phyloP scores from a whole-genome alignment of 2,113 vertebrate genomes.

The Colinus virginianus region DNA sequence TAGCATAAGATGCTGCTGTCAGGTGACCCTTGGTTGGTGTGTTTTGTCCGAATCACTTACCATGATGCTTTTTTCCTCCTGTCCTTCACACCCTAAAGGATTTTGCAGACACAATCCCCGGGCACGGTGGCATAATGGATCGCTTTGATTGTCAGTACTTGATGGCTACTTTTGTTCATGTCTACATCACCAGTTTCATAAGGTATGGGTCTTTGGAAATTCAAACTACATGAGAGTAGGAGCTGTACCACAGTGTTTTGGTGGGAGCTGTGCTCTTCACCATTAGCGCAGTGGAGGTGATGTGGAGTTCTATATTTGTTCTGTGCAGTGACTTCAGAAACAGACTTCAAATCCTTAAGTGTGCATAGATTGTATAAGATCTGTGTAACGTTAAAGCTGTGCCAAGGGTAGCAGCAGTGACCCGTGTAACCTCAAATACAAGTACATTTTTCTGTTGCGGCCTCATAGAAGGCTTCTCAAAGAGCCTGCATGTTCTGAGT shows the following conservation, averaged over 20 bases:
- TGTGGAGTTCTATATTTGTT: background rate
- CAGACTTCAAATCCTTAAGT: background rate
- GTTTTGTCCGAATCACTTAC: background rate
- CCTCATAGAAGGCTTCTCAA: background rate
- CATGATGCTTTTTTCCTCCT: background rate
- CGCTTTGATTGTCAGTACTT: constrained; percentile 98
- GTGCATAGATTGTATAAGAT: background rate
- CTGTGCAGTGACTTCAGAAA: background rate
- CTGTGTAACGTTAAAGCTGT: background rate
- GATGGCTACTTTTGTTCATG: constrained; percentile 98
- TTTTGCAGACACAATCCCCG: constrained; percentile 96
- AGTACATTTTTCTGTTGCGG: background rate
- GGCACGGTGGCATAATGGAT: constrained; percentile 98
- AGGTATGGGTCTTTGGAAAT: constrained; percentile 78
- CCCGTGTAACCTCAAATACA: background rate
- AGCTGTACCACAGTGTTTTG: background rate
- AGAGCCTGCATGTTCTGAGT: background rate
- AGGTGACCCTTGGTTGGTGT: fast-evolving
- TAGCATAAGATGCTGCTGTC: background rate
- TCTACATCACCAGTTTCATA: constrained; percentile 97
- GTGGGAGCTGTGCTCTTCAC: background rate
- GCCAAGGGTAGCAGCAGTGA: background rate
- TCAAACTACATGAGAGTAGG: background rate
- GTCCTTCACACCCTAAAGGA: constrained; percentile 80
- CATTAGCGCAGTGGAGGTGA: background rate